A percentile compares a stretch with the other conserved stretches of the same genome.
phyloP scores from a whole-genome alignment of 2,113 vertebrate genomes.

The Daphoenositta chrysoptera region DNA sequence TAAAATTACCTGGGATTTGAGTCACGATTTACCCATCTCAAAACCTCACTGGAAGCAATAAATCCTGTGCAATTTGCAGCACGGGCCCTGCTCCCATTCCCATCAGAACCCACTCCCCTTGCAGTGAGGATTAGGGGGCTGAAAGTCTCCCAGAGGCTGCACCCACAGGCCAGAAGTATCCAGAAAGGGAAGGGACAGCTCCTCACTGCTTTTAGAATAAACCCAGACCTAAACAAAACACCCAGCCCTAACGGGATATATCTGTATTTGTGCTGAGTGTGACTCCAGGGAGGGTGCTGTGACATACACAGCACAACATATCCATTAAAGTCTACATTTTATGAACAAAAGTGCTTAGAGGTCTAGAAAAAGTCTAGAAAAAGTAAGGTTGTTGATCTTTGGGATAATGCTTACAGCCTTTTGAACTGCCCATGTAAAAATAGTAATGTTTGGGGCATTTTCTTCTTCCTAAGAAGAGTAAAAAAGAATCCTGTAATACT shows the following conservation, averaged over 20 bases:
- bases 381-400: background rate
- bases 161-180: background rate
- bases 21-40: background rate
- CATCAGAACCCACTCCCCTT: background rate
- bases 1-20: background rate
- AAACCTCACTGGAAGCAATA: background rate
- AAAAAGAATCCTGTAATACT: background rate
- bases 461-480: background rate
- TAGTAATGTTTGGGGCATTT: background rate
- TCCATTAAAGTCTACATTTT: background rate
- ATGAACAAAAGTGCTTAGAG: background rate
- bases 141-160: background rate
- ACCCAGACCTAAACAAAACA: rapidly evolving
- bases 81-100: background rate
- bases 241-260: background rate
- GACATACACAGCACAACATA: background rate
- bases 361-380: background rate
- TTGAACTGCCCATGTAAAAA: background rate
- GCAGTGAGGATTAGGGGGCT: background rate
- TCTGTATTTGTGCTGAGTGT: background rate
- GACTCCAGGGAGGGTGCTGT: background rate
- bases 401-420: background rate
- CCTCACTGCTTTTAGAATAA: background rate
- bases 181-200: background rate
- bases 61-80: background rate